Evolutionary conservation across 2,888 invertebrate species (phyloP).

Genomic region (Eudasyphora cyanicolor): DNA sequence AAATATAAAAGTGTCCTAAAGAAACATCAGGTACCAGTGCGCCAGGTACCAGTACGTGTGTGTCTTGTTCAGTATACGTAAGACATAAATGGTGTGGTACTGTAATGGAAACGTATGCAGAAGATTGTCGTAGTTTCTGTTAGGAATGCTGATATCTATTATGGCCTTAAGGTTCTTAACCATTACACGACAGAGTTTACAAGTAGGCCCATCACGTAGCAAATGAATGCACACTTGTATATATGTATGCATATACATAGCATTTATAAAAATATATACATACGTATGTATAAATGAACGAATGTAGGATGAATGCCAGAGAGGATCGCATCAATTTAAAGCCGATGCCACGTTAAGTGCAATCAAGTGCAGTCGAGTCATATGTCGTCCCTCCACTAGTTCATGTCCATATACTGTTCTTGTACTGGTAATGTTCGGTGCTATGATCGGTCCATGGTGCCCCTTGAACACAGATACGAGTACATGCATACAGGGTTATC

Average conservation of each 20-base stretch:
- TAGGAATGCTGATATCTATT: constrained; percentile 66
- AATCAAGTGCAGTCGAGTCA: constrained; percentile 68
- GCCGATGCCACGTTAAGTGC: constrained; percentile 66
- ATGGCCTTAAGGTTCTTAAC: constrained; percentile 61
- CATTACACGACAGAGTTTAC: constrained; percentile 50
- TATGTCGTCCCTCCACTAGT: constrained; percentile 76
- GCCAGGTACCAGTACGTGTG: constrained; percentile 35
- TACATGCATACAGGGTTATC: not conserved
- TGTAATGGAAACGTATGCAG: constrained; percentile 32
- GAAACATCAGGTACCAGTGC: constrained; percentile 12
- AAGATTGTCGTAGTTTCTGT: constrained; percentile 57
- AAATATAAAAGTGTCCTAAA: constrained; percentile 63
- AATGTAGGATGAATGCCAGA: not conserved
- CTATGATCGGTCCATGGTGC: constrained; percentile 23
- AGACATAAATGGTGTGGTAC: constrained; percentile 1
- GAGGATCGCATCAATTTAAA: constrained; percentile 62
- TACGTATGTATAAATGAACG: not conserved
- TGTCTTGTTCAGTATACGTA: constrained; percentile 2
- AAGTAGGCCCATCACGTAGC: constrained; percentile 60
- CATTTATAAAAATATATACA: too few relatives aligned
- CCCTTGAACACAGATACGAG: not conserved
- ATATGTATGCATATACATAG: too few relatives aligned
- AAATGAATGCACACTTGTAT: constrained; percentile 32
- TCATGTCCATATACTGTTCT: constrained; percentile 51
- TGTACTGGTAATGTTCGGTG: not conserved